Evolutionary conservation across 2,888 invertebrate species (phyloP).

Genomic region (Germaria angustata): DNA sequence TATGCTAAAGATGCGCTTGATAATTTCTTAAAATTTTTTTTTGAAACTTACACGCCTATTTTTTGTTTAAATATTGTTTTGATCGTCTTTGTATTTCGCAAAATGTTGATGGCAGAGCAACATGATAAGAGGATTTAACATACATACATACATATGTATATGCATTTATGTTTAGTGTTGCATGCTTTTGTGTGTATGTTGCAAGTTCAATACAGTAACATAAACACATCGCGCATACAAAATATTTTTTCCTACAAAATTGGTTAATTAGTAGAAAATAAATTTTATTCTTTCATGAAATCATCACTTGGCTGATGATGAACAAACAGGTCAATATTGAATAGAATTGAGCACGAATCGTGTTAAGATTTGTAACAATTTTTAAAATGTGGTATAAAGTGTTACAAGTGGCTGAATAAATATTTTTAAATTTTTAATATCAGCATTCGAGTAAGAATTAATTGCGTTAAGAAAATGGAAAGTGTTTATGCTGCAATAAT

Average conservation of each 20-base stretch:
- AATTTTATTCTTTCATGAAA: conserved; percentile 31
- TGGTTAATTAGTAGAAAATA: conserved; percentile 47
- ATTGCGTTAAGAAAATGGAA: conserved; percentile 47
- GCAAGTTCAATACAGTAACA: conserved; percentile 31
- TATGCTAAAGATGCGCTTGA: conserved; percentile 50
- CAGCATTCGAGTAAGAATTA: not conserved
- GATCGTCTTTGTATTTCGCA: not conserved
- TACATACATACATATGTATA: not conserved
- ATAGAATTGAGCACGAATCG: conserved; percentile 21
- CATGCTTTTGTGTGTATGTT: conserved; percentile 29
- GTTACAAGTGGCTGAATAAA: conserved; percentile 41
- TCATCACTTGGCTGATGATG: conserved; percentile 10
- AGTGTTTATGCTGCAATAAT: conserved; percentile 41
- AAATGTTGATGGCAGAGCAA: conserved; percentile 14
- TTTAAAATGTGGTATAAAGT: conserved; percentile 44
- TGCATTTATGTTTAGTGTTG: not conserved
- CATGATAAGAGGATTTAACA: conserved; percentile 43
- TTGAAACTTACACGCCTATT: conserved; percentile 41
- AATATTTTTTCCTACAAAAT: conserved; percentile 35
- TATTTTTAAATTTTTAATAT: not conserved
- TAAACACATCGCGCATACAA: no score
- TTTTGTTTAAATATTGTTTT: conserved; percentile 23
- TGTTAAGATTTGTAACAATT: not conserved
- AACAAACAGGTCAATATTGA: not conserved
- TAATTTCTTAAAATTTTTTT: conserved; percentile 43